phyloP scores from a whole-genome alignment of 2,797 vertebrate species.

The Lepilemur ruficaudatus region DNA sequence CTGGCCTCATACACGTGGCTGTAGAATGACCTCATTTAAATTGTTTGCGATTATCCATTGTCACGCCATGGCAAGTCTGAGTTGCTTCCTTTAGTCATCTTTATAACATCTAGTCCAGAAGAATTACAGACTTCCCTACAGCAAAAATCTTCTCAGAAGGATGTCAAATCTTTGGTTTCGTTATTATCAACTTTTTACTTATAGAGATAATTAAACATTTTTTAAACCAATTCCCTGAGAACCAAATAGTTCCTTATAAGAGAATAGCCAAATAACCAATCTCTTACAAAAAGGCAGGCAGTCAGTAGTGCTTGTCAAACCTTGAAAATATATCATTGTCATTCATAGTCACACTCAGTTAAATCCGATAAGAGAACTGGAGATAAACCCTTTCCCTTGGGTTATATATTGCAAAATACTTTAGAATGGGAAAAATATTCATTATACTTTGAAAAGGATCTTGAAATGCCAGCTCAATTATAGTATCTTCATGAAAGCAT shows the following conservation, averaged over 20 bases:
- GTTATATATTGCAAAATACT: background rate
- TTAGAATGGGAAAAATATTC: background rate
- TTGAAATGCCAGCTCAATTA: background rate
- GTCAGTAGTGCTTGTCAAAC: background rate
- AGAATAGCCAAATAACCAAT: background rate
- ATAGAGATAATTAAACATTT: background rate
- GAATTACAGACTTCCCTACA: background rate
- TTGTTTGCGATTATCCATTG: background rate
- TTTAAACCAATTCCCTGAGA: background rate
- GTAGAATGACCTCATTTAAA: background rate
- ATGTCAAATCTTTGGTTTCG: background rate
- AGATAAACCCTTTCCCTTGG: background rate
- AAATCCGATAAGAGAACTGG: background rate
- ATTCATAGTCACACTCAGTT: conserved; percentile 10
- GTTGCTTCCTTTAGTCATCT: background rate
- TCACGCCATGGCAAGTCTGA: background rate
- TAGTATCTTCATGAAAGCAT: background rate
- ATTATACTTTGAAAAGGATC: background rate
- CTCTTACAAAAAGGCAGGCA: background rate
- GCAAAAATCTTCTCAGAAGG: background rate
- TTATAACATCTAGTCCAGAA: background rate
- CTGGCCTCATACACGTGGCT: background rate
- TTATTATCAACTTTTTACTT: background rate
- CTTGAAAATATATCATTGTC: conserved; percentile 22
- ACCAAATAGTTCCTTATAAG: background rate